Conservation (phyloP, 2,113 vertebrate genomes). For the Oncorhynchus masou region DNA sequence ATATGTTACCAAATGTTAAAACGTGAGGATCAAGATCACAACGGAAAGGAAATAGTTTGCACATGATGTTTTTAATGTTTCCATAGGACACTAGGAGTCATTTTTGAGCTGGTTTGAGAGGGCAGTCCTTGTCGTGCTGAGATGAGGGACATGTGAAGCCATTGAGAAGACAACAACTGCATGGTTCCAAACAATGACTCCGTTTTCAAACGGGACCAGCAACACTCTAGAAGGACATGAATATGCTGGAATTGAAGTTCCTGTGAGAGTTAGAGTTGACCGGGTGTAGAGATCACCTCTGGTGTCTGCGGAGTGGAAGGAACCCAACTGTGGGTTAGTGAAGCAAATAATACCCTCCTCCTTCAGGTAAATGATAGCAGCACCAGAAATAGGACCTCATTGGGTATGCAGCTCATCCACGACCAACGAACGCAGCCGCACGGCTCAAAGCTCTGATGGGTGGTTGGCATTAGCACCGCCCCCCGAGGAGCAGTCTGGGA, state of each 20-base stretch:
- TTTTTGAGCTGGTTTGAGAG: too few species aligned
- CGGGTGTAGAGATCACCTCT: constrained; percentile 20
- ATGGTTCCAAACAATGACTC: background rate
- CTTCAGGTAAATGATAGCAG: constrained; percentile 24
- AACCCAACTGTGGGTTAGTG: constrained; percentile 45
- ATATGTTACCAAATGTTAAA: too few species aligned
- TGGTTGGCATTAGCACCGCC: constrained; percentile 17
- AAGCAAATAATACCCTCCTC: constrained; percentile 26
- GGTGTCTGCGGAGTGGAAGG: constrained; percentile 51
- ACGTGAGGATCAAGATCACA: too few species aligned
- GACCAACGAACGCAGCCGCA: background rate
- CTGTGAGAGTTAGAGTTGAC: too few species aligned
- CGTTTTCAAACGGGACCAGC: constrained; percentile 15
- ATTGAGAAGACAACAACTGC: too few species aligned
- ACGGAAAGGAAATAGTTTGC: too few species aligned
- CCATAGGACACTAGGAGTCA: too few species aligned
- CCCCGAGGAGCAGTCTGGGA: constrained; percentile 34
- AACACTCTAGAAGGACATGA: too few species aligned
- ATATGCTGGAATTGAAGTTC: too few species aligned
- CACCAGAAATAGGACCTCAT: constrained; percentile 26
- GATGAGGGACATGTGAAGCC: too few species aligned
- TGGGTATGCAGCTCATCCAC: constrained; percentile 47
- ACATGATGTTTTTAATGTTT: too few species aligned
- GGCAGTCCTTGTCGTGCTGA: too few species aligned
- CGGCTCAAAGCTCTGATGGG: constrained; percentile 16